These are phyloP conservation scores for Microctenopoma steveboyesi DNA, from an alignment of 2,797 vertebrate species.

Conservation along the genomic window DNA sequence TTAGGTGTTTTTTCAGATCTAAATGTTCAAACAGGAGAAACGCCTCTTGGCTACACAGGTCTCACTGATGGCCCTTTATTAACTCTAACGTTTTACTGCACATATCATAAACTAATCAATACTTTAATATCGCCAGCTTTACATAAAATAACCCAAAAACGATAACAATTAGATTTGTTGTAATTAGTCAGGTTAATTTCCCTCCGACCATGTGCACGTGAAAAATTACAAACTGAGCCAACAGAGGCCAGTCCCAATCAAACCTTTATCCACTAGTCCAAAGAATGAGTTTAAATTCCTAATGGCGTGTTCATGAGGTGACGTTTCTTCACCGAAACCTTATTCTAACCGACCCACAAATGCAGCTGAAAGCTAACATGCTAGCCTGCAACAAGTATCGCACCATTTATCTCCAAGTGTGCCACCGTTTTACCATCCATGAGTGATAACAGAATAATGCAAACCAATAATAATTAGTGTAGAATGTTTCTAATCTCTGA, in stretches of 20 bases:
- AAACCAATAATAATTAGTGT: not conserved
- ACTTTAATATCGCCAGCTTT: conserved; percentile 1
- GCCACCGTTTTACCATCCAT: conserved; percentile 11
- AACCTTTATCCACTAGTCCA: not conserved
- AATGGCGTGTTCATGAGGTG: not conserved
- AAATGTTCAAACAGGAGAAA: not conserved
- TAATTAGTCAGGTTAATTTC: not conserved
- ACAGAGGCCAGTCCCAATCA: not conserved
- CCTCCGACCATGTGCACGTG: not conserved
- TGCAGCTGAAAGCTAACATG: conserved; percentile 1
- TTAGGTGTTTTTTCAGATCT: too few species aligned
- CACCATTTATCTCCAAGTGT: conserved; percentile 34
- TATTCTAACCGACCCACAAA: conserved; percentile 3
- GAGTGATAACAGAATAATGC: not conserved
- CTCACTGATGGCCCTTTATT: conserved; percentile 6
- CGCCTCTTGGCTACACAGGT: not conserved
- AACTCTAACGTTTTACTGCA: not conserved
- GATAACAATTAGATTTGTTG: conserved; percentile 19
- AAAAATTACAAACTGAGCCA: conserved; percentile 16
- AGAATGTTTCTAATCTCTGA: too few species aligned
- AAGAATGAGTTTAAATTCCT: conserved; percentile 5
- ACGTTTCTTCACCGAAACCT: not conserved
- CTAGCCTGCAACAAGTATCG: conserved; percentile 19
- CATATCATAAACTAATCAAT: conserved; percentile 9
- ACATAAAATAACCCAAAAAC: not conserved